Conservation (phyloP, 2,888 invertebrate species). For the Cheilosia vulpina region DNA sequence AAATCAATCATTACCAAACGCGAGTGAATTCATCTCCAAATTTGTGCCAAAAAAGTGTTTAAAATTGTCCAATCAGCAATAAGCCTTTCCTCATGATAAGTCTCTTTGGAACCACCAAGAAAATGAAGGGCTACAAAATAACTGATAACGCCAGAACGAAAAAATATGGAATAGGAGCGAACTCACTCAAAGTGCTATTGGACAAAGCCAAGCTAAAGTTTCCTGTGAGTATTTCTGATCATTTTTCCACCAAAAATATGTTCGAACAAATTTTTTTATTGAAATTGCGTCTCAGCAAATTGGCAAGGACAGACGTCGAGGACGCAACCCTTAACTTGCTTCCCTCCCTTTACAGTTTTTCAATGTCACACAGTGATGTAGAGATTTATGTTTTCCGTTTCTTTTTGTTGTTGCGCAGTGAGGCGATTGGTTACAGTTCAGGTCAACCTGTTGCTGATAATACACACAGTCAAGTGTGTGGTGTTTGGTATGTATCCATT, state of each 20-base stretch:
- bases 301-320: conserved; percentile 63
- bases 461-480: conserved; percentile 37
- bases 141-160: conserved; percentile 81
- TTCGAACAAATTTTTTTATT: background rate
- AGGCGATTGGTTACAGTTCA: conserved; percentile 13
- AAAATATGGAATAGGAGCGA: conserved; percentile 83
- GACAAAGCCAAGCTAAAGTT: conserved; percentile 82
- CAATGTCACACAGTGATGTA: conserved; percentile 79
- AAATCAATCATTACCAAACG: background rate
- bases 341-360: conserved; percentile 76
- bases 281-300: conserved; percentile 65
- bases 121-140: conserved; percentile 83
- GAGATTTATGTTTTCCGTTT: conserved; percentile 45
- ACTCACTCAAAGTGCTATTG: conserved; percentile 80
- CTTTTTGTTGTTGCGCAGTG: conserved; percentile 69
- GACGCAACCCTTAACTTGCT: conserved; percentile 51
- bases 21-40: background rate
- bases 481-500: conserved; percentile 44
- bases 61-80: background rate
- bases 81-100: conserved; percentile 41
- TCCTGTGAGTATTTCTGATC: conserved; percentile 79
- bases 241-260: conserved; percentile 1
- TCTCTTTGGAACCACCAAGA: conserved; percentile 61
- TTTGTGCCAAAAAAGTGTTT: conserved; percentile 8
- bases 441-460: conserved; percentile 65